Evolutionary conservation across 2,888 invertebrate species (phyloP).

Genomic region (Calephelis perditalis): DNA sequence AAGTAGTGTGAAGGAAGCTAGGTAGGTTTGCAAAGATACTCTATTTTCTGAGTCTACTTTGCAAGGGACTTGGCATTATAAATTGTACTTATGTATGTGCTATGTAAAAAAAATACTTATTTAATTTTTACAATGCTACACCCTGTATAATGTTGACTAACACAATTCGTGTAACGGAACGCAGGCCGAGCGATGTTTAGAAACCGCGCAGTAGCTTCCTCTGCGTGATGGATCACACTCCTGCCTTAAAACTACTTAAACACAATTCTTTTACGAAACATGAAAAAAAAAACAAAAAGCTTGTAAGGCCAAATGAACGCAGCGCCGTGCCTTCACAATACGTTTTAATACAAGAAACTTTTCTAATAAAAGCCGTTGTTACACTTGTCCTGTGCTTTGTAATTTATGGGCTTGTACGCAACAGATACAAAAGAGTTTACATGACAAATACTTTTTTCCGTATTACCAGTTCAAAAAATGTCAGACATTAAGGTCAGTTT

Average conservation of each 20-base stretch:
- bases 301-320: constrained; percentile 44
- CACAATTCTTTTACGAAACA: constrained; percentile 32
- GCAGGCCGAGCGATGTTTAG: constrained; percentile 29
- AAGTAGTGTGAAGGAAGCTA: too few species aligned
- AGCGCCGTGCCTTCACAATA: constrained; percentile 35
- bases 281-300: constrained; percentile 22
- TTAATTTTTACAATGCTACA: constrained; percentile 17
- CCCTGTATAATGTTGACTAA: constrained; percentile 25
- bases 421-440: constrained; percentile 21
- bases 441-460: constrained; percentile 7
- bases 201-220: constrained; percentile 65
- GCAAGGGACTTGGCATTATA: too few species aligned
- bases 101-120: too few species aligned
- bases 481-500: constrained; percentile 5
- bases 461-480: constrained; percentile 2
- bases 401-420: constrained; percentile 49
- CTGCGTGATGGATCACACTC: constrained; percentile 50
- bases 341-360: constrained; percentile 9
- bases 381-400: constrained; percentile 38
- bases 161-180: constrained; percentile 34
- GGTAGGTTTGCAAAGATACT: too few species aligned
- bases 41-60: too few species aligned
- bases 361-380: constrained; percentile 31
- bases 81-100: too few species aligned
- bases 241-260: constrained; percentile 44